These are phyloP conservation scores for Cephalopholis sonnerati DNA, from an alignment of 2,113 vertebrate genomes.

Conservation along the genomic window DNA sequence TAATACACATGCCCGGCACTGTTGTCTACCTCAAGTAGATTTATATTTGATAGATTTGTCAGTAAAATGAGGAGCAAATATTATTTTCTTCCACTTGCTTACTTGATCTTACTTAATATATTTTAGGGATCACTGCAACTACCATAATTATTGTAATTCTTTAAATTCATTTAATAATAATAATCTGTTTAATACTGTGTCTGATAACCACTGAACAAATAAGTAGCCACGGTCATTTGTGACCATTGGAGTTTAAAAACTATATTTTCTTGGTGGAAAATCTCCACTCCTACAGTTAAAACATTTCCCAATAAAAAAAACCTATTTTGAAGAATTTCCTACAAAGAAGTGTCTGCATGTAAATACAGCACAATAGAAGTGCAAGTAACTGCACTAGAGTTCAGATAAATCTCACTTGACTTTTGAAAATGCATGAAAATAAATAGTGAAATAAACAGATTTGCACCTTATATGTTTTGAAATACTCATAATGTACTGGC, in stretches of 20 bases:
- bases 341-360: background rate
- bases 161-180: background rate
- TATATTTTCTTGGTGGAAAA: too few species aligned
- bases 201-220: background rate
- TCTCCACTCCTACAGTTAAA: background rate
- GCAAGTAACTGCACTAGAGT: background rate
- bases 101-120: background rate
- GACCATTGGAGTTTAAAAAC: background rate
- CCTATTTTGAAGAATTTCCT: background rate
- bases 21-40: background rate
- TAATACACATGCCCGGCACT: background rate
- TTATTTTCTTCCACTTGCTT: background rate
- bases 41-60: background rate
- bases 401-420: background rate
- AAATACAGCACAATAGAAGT: background rate
- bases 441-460: background rate
- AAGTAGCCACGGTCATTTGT: background rate
- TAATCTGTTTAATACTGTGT: background rate
- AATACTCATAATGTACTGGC: background rate
- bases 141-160: background rate
- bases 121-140: background rate
- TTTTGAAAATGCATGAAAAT: background rate
- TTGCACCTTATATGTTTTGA: background rate
- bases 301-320: background rate
- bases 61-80: background rate